Conservation (phyloP, 1,140 invertebrate species). For the Apocrypta bakeri region DNA sequence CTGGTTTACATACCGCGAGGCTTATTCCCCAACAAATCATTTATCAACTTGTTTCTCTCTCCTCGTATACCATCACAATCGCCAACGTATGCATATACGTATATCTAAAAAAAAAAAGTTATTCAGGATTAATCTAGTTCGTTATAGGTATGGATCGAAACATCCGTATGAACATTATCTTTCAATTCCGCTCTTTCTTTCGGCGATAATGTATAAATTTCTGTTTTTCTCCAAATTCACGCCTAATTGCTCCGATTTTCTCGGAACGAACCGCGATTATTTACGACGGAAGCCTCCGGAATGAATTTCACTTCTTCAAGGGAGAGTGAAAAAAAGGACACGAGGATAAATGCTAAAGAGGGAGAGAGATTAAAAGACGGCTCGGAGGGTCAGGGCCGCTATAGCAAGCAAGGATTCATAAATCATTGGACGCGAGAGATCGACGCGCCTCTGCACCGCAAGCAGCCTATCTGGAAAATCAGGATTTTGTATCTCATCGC, state of each 20-base stretch:
- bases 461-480: slow-evolving; percentile 29
- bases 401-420: slow-evolving; percentile 11
- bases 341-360: neutral
- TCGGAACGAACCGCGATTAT: neutral
- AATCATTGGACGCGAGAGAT: slow-evolving; percentile 38
- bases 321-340: neutral
- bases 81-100: no score
- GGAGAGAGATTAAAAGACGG: slow-evolving; percentile 28
- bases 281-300: neutral
- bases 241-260: slow-evolving; percentile 28
- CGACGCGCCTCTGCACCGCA: neutral
- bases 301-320: neutral
- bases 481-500: slow-evolving; percentile 25
- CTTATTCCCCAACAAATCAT: neutral
- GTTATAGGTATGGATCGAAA: no score
- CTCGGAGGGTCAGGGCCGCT: slow-evolving; percentile 28
- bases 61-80: no score
- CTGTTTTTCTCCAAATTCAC: no score
- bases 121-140: no score
- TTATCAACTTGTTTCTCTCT: neutral
- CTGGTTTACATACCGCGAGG: slow-evolving; percentile 11
- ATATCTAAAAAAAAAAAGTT: no score
- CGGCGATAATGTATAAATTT: no score
- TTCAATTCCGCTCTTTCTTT: no score
- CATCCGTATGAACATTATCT: no score